Conservation (phyloP, 1,140 invertebrate species). For the Conus ventricosus region DNA sequence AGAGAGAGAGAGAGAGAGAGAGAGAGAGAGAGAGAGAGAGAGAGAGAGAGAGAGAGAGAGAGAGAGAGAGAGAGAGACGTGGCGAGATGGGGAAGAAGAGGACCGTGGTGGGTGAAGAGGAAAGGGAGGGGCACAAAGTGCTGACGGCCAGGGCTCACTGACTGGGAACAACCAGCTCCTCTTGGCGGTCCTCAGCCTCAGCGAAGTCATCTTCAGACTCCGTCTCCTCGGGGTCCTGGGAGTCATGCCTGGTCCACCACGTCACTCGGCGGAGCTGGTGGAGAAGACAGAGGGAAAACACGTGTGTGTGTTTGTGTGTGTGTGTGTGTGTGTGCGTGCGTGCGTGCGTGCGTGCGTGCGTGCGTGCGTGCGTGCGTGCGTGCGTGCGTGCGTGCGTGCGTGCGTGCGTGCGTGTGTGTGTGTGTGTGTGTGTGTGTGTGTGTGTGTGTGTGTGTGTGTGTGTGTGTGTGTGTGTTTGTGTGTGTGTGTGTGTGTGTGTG, state of each 20-base stretch:
- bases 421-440: neutral
- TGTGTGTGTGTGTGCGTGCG: neutral
- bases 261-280: constrained; percentile 48
- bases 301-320: neutral
- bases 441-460: neutral
- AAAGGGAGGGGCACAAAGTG: no score
- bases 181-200: constrained; percentile 36
- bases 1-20: neutral
- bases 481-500: no score
- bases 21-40: neutral
- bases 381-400: constrained; percentile 6
- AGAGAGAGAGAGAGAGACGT: no score
- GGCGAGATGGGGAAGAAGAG: no score
- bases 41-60: neutral
- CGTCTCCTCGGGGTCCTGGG: constrained; percentile 40
- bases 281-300: neutral
- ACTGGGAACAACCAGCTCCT: neutral
- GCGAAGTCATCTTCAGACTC: constrained; percentile 52
- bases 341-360: neutral
- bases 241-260: constrained; percentile 53
- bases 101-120: no score
- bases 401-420: neutral
- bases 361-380: neutral
- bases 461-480: constrained; percentile 13
- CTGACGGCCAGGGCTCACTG: neutral